Conservation (phyloP, 2,888 invertebrate genomes). For the Erebia palarica region DNA sequence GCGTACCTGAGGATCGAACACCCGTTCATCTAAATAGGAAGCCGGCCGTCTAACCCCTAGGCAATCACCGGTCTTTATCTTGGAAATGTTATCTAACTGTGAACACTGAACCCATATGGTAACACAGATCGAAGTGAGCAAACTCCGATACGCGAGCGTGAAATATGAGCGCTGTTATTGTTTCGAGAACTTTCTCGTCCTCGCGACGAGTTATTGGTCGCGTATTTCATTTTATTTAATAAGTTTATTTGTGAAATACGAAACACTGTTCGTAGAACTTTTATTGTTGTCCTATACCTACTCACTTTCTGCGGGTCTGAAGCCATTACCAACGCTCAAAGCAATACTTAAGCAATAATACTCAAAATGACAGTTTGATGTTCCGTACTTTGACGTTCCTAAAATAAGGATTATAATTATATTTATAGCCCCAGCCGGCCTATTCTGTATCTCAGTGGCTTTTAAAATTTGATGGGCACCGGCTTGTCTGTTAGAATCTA, state of each 20-base stretch:
- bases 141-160: slow-evolving; percentile 55
- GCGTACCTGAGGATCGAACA: too few relatives aligned
- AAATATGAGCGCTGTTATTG: slow-evolving; percentile 62
- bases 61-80: not conserved
- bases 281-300: slow-evolving; percentile 26
- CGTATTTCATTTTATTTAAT: slow-evolving; percentile 54
- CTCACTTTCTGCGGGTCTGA: not conserved
- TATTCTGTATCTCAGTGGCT: too few relatives aligned
- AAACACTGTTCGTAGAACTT: slow-evolving; percentile 30
- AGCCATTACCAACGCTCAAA: too few relatives aligned
- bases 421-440: too few relatives aligned
- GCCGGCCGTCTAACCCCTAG: too few relatives aligned
- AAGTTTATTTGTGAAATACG: slow-evolving; percentile 46
- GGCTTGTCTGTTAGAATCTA: too few relatives aligned
- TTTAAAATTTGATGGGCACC: too few relatives aligned
- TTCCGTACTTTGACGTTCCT: too few relatives aligned
- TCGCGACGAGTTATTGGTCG: slow-evolving; percentile 51
- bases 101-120: slow-evolving; percentile 34
- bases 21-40: too few relatives aligned
- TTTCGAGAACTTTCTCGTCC: slow-evolving; percentile 56
- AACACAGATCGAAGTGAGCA: slow-evolving; percentile 40
- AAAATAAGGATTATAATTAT: too few relatives aligned
- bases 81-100: slow-evolving; percentile 21
- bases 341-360: too few relatives aligned
- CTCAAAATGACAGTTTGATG: too few relatives aligned